A percentile compares a stretch with the other conserved stretches of the same genome.
Evolutionary conservation across 2,888 invertebrate species (phyloP).

Genomic region (Sesia bembeciformis): DNA sequence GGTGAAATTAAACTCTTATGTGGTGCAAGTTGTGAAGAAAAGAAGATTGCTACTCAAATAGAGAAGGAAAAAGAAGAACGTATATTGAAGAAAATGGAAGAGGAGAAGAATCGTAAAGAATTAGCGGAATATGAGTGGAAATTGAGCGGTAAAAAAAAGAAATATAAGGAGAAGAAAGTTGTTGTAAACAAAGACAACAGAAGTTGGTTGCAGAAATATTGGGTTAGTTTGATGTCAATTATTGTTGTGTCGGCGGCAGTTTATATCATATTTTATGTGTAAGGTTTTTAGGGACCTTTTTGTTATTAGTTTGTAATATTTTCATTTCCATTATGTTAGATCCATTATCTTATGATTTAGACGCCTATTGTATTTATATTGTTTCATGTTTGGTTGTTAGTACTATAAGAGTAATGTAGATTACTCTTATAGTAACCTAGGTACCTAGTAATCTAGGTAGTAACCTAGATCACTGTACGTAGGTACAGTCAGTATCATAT

Average conservation of each 20-base stretch:
- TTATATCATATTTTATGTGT: conserved; percentile 12
- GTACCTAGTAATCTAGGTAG: too few relatives aligned
- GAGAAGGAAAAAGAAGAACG: conserved; percentile 72
- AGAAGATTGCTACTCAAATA: conserved; percentile 67
- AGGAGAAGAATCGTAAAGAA: conserved; percentile 80
- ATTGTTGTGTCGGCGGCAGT: conserved; percentile 28
- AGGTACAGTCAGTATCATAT: too few relatives aligned
- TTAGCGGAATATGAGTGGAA: conserved; percentile 85
- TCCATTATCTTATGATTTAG: too few relatives aligned
- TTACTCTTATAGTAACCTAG: too few relatives aligned
- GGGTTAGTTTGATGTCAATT: conserved; percentile 46
- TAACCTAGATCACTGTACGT: too few relatives aligned
- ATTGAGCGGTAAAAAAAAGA: conserved; percentile 78
- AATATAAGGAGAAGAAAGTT: conserved; percentile 61
- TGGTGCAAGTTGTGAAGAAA: conserved; percentile 77
- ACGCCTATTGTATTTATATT: too few relatives aligned
- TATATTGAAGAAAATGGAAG: conserved; percentile 74
- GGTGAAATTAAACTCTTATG: conserved; percentile 71
- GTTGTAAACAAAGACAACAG: conserved; percentile 55
- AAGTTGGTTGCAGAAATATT: conserved; percentile 53
- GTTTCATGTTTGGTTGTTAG: too few relatives aligned
- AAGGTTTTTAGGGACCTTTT: too few relatives aligned
- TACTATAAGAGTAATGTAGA: too few relatives aligned
- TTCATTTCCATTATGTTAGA: too few relatives aligned
- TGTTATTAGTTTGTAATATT: too few relatives aligned